A percentile compares a stretch with the other conserved stretches of the same genome.
Evolutionary conservation across 2,113 vertebrate genomes (phyloP).

Genomic region (Campylomormyrus numenius): DNA sequence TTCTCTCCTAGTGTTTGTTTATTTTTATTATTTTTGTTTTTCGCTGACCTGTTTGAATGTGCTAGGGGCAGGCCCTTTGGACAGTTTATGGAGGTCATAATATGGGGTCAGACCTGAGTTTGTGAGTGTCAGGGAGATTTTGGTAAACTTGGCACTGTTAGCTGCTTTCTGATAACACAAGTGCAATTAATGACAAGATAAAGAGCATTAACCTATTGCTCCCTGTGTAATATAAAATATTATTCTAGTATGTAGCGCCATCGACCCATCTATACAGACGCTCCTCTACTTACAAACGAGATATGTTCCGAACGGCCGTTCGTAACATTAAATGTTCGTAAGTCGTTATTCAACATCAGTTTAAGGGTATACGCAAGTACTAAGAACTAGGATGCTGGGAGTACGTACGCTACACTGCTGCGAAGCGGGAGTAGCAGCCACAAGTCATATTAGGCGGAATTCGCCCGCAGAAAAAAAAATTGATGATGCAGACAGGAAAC

Average conservation of each 20-base stretch:
- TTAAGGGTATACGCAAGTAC: too few species aligned
- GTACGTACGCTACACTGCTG: too few species aligned
- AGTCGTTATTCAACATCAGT: too few species aligned
- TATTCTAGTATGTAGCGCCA: background rate
- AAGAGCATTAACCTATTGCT: background rate
- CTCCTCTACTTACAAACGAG: too few species aligned
- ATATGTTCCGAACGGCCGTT: too few species aligned
- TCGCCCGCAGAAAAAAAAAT: too few species aligned
- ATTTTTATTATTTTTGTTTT: background rate
- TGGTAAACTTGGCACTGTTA: background rate
- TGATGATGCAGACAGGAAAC: too few species aligned
- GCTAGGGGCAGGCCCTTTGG: background rate
- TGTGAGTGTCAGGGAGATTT: background rate
- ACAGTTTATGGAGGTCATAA: background rate
- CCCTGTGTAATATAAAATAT: background rate
- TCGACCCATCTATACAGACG: background rate
- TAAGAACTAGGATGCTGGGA: too few species aligned
- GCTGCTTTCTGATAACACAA: background rate
- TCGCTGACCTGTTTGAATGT: background rate
- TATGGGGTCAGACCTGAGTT: background rate
- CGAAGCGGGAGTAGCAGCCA: too few species aligned
- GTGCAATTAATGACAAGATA: background rate
- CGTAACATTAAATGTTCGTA: too few species aligned
- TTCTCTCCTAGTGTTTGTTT: too few species aligned
- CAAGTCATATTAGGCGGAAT: too few species aligned